Conservation (phyloP, 2,888 invertebrate genomes). For the Rotaria macrura region DNA sequence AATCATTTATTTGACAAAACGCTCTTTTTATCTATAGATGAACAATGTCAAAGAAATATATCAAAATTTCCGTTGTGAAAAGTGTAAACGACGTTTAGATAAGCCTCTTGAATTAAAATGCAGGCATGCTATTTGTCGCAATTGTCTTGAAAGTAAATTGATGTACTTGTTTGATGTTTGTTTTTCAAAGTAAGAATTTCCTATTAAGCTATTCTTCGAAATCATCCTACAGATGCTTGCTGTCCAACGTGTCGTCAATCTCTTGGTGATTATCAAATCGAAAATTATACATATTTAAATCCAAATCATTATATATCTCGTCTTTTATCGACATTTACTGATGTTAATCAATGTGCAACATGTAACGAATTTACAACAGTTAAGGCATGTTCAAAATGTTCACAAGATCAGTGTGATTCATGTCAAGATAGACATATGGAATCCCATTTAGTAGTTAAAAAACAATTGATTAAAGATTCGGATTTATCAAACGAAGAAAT, state of each 20-base stretch:
- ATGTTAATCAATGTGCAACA: not conserved
- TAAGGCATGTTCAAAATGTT: not conserved
- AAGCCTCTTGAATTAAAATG: not conserved
- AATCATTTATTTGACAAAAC: not conserved
- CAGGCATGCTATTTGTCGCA: not conserved
- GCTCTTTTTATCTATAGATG: not conserved
- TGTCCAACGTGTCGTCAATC: not conserved
- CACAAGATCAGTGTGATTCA: not conserved
- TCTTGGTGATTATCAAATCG: not conserved
- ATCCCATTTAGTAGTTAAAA: not conserved
- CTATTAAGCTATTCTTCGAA: not conserved
- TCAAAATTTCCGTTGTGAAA: not conserved
- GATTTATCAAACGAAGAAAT: not conserved
- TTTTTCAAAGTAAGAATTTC: not conserved
- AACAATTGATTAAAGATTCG: not conserved
- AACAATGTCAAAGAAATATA: not conserved
- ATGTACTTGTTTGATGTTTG: not conserved
- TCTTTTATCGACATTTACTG: not conserved
- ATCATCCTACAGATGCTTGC: not conserved
- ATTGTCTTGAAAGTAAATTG: conserved; percentile 6
- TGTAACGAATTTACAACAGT: not conserved
- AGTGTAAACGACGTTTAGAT: not conserved
- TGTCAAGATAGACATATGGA: not conserved
- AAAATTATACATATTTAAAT: not conserved
- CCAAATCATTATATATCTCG: not conserved